Evolutionary conservation across 2,113 vertebrate genomes (phyloP), one percentile per base, ranked within the genome.

Genomic region (Cryptoleucopteryx plumbea): DNA sequence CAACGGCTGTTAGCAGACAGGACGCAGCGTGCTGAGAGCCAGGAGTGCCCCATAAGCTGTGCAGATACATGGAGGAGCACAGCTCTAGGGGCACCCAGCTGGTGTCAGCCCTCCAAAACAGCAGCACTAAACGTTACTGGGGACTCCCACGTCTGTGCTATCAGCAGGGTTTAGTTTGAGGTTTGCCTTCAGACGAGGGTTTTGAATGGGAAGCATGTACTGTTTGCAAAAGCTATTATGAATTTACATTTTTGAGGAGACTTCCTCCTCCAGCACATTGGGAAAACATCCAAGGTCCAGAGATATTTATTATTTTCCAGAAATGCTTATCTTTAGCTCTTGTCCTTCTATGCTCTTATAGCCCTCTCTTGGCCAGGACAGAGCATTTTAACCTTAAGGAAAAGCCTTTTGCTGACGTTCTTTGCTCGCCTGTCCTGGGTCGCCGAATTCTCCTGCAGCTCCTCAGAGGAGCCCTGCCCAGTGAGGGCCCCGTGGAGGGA

Each of bases 191-290:
- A 71, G 83, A 59, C 2, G 2, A 71, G 61, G n/a, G 26, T 63
- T 92, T 94, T 66, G 52, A 71, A 82, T 0, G 27, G 68, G 59
- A 79, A 77, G 45, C 20, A 11, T 1, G 8, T 7, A 47, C 63
- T 70, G 22, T 63, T 95, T 94, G 81, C 43, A 78, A 84, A 91
- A 84, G 42, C 52, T 65, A 43, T 52, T 85, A 96, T 2, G 48
- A 92, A 96, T 96, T 90, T 71, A 92, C 63, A 92, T 93, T 92
- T 95, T 62, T 80, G 34, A 93, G 74, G 66, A 87, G 53, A 66
- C 42, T 88, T 94, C 82, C 79, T 93, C 74, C 66, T 88, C 38
- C 67, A 94, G 71, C 3, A 6, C 22, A 4, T n/a, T 90, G 85
- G 82, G 80, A 96, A 88, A 74, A 38, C 2, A 0, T 88, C 67